Evolutionary conservation across 2,797 vertebrate genomes (phyloP).

Genomic region (Rachycentron canadum): DNA sequence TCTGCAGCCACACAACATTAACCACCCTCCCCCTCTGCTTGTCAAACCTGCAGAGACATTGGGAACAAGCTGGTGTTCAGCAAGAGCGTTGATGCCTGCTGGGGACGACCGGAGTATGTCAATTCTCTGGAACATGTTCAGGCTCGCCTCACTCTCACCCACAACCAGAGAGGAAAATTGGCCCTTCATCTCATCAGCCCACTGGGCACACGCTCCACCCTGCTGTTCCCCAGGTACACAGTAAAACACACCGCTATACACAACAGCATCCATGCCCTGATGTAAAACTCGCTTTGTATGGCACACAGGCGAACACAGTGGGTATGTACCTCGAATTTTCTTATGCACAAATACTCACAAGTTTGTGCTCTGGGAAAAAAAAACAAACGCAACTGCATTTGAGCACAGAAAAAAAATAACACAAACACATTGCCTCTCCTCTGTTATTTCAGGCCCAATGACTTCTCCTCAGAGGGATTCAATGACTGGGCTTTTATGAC

Average conservation of each 20-base stretch:
- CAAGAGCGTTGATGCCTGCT: slow-evolving; percentile 90
- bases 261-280: slow-evolving; percentile 19
- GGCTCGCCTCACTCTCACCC: slow-evolving; percentile 93
- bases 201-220: slow-evolving; percentile 93
- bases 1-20: slow-evolving; percentile 68
- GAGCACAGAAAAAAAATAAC: not conserved
- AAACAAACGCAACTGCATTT: slow-evolving; percentile 10
- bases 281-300: slow-evolving; percentile 20
- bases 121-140: slow-evolving; percentile 93
- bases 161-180: slow-evolving; percentile 94
- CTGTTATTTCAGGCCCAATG: slow-evolving; percentile 87
- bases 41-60: slow-evolving; percentile 88
- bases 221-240: slow-evolving; percentile 92
- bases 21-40: slow-evolving; percentile 46
- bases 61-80: slow-evolving; percentile 91
- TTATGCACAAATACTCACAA: slow-evolving; percentile 20
- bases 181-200: slow-evolving; percentile 96
- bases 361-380: slow-evolving; percentile 9
- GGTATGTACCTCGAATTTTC: slow-evolving; percentile 18
- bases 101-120: slow-evolving; percentile 89
- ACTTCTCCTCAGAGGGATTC: slow-evolving; percentile 95
- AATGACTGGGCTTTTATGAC: slow-evolving; percentile 99
- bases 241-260: slow-evolving; percentile 29
- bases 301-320: slow-evolving; percentile 20
- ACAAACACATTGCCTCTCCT: not conserved